phyloP scores from a whole-genome alignment of 1,140 invertebrate species.

The Ridgeia piscesae region DNA sequence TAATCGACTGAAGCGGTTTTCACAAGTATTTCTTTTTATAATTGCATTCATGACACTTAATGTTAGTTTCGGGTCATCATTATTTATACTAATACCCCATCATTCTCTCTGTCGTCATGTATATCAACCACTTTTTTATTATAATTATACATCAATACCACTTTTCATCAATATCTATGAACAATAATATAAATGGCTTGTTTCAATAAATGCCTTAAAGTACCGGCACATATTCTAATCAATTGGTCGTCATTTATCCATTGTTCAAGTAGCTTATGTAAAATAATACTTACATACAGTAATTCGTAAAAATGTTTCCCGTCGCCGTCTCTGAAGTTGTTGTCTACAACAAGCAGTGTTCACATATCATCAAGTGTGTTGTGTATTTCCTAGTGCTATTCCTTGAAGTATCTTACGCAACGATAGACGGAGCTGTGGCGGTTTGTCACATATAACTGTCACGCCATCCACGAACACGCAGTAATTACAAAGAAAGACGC shows the following conservation, averaged over 20 bases:
- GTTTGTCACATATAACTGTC: too few species aligned
- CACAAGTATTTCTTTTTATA: too few species aligned
- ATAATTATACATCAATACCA: neutral
- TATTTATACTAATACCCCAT: neutral
- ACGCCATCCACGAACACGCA: too few species aligned
- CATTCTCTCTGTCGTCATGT: neutral
- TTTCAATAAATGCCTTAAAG: neutral
- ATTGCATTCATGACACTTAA: too few species aligned
- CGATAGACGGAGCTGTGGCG: too few species aligned
- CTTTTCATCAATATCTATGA: neutral
- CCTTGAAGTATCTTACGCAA: too few species aligned
- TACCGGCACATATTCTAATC: neutral
- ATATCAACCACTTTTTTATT: neutral
- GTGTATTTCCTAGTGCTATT: too few species aligned
- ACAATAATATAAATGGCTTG: neutral
- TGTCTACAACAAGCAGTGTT: constrained; percentile 32
- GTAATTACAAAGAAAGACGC: too few species aligned
- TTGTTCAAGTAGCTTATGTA: neutral
- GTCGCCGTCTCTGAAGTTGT: constrained; percentile 39
- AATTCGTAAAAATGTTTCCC: constrained; percentile 38
- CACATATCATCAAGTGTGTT: too few species aligned
- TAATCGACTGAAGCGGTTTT: too few species aligned
- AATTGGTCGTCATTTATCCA: neutral
- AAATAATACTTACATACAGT: constrained; percentile 23
- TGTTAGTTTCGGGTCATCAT: too few species aligned